Evolutionary conservation across 2,113 vertebrate genomes (phyloP).

Genomic region (Jacana jacana): DNA sequence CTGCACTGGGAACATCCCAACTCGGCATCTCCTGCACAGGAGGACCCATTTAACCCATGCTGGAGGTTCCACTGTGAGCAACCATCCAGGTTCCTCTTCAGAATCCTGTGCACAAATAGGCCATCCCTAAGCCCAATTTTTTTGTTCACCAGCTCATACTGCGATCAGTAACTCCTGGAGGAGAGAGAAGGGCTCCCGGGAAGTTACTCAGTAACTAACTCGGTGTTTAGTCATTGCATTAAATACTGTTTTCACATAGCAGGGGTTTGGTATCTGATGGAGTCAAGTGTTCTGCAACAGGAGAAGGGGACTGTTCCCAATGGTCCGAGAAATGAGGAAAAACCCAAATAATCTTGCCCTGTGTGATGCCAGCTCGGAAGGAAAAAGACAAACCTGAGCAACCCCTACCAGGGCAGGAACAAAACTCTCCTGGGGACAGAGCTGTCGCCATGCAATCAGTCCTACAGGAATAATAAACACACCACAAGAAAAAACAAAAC

Average conservation of each 20-base stretch:
- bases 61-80: background rate
- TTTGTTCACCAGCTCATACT: background rate
- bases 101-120: rapidly evolving
- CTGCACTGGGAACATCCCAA: background rate
- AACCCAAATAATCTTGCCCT: too few species aligned
- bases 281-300: background rate
- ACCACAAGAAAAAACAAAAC: background rate
- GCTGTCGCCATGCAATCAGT: too few species aligned
- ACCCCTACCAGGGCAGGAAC: background rate
- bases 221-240: background rate
- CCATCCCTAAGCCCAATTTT: too few species aligned
- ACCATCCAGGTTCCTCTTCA: background rate
- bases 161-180: background rate
- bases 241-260: background rate
- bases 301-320: background rate
- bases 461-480: background rate
- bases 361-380: background rate
- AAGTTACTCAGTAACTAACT: slow-evolving; percentile 47
- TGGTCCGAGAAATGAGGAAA: rapidly evolving
- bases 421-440: background rate
- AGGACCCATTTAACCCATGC: background rate
- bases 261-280: background rate
- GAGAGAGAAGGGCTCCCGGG: background rate
- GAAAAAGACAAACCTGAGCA: background rate
- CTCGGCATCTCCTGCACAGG: background rate